These are phyloP conservation scores for Furcifer pardalis DNA, from an alignment of 2,797 vertebrate genomes.

Conservation along the genomic window DNA sequence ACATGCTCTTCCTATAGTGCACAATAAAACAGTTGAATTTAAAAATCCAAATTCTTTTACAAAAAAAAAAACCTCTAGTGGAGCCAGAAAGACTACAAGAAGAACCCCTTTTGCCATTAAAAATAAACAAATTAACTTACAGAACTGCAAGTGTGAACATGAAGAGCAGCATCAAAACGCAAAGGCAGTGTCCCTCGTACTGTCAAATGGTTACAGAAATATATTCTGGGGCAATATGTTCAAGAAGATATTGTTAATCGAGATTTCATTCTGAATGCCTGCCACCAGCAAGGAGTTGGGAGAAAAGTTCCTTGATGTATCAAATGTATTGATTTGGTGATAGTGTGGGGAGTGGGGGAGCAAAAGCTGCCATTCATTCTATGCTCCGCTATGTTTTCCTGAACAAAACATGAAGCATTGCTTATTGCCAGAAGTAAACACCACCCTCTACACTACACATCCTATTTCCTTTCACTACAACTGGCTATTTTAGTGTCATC, in stretches of 20 bases:
- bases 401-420: not conserved
- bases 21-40: slow-evolving; percentile 43
- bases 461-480: slow-evolving; percentile 45
- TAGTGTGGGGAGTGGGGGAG: not conserved
- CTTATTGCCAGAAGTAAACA: slow-evolving; percentile 26
- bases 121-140: not conserved
- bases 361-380: slow-evolving; percentile 15
- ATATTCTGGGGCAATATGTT: not conserved
- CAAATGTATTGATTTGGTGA: slow-evolving; percentile 29
- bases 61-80: slow-evolving; percentile 45
- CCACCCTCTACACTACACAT: slow-evolving; percentile 17
- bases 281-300: slow-evolving; percentile 44
- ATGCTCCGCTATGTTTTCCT: not conserved
- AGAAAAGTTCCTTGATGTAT: slow-evolving; percentile 60
- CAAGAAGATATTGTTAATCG: slow-evolving; percentile 37
- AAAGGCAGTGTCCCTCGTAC: slow-evolving; percentile 11
- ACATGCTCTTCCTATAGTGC: slow-evolving; percentile 31
- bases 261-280: slow-evolving; percentile 11
- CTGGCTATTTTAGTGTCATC: slow-evolving; percentile 41
- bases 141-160: not conserved
- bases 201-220: slow-evolving; percentile 39
- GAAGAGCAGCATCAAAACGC: slow-evolving; percentile 38
- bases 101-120: slow-evolving; percentile 42
- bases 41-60: slow-evolving; percentile 49
- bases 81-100: not conserved